A percentile compares a stretch with the other conserved stretches of the same genome.
Evolutionary conservation across 2,113 vertebrate species (phyloP).

Genomic region (Numida meleagris): DNA sequence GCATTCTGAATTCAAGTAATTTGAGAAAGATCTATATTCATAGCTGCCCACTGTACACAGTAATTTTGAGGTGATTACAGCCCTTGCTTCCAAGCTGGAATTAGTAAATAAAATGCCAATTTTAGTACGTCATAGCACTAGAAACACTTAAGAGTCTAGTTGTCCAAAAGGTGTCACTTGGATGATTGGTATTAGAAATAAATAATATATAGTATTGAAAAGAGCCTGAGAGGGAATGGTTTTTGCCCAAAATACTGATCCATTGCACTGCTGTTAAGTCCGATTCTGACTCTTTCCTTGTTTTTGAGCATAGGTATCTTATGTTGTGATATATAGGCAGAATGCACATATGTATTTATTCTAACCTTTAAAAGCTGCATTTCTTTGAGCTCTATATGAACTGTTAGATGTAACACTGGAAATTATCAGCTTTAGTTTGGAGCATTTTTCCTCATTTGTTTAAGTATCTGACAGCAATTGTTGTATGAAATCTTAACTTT

Average conservation of each 20-base stretch:
- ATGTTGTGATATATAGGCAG: not conserved
- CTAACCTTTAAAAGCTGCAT: not conserved
- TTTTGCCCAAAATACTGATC: not conserved
- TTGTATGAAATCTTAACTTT: not conserved
- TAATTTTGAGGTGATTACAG: not conserved
- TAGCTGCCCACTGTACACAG: not conserved
- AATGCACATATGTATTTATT: not conserved
- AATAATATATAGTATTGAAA: not conserved
- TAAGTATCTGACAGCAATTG: not conserved
- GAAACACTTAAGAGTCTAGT: not conserved
- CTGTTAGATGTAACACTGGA: not conserved
- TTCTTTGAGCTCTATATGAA: not conserved
- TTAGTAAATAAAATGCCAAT: not conserved
- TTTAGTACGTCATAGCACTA: not conserved
- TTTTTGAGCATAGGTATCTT: not conserved
- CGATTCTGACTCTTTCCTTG: not conserved
- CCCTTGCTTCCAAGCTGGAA: not conserved
- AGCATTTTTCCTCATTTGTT: not conserved
- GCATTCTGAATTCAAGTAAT: not conserved
- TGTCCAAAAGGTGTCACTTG: not conserved
- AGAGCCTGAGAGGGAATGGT: not conserved
- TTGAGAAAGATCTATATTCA: not conserved
- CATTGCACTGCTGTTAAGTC: not conserved
- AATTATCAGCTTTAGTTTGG: not conserved
- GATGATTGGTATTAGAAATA: rapidly evolving